These are phyloP conservation scores for Heterodera carotae DNA, from an alignment of 1,140 invertebrate species.

Conservation along the genomic window DNA sequence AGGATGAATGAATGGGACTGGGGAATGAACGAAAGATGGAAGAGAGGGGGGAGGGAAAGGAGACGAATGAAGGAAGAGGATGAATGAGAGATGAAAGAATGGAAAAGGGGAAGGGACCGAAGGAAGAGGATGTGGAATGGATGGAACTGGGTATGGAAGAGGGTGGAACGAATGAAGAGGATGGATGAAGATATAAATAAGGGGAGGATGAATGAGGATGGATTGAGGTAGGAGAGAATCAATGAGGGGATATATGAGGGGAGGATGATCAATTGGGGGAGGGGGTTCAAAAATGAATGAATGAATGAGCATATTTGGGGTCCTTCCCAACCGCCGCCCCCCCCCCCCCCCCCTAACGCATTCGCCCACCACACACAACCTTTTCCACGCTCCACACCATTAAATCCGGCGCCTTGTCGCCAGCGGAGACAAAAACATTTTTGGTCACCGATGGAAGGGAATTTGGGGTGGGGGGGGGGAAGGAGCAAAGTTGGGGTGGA, in stretches of 20 bases:
- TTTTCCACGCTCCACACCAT: neutral
- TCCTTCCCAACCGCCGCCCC: no score
- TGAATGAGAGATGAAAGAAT: neutral
- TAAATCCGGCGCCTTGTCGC: constrained; percentile 20
- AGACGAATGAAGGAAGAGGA: neutral
- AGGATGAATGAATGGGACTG: neutral
- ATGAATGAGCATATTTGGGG: no score
- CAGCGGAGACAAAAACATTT: constrained; percentile 15
- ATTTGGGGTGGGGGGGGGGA: neutral
- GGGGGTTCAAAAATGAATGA: no score
- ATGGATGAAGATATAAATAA: neutral
- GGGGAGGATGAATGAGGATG: neutral
- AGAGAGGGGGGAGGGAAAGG: neutral
- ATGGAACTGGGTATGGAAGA: no score
- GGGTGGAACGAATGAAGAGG: neutral
- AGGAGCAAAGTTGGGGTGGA: neutral
- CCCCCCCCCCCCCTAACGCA: neutral
- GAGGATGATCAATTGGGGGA: neutral
- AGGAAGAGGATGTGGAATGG: no score
- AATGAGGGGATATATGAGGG: neutral
- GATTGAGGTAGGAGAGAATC: neutral
- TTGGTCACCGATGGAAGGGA: neutral
- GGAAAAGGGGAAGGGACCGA: no score
- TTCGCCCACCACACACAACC: constrained; percentile 2
- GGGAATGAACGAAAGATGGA: neutral